Percentiles rank a stretch among this genome's conserved stretches.
Conservation (phyloP, 2,113 vertebrate genomes). For the Dicentrarchus labrax region DNA sequence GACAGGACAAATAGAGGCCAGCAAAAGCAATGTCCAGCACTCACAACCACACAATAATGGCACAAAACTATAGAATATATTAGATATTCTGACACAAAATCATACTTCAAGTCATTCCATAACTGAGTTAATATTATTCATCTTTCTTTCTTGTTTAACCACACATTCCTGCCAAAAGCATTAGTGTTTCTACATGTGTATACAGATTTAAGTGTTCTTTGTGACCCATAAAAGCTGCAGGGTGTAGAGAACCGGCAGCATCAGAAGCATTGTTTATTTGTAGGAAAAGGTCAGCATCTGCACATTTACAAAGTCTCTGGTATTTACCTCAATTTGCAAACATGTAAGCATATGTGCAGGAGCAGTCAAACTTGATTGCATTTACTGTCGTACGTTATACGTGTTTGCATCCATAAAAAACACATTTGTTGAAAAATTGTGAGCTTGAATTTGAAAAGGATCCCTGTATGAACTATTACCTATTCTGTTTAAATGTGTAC, state of each 20-base stretch:
- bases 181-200: constrained; percentile 20
- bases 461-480: constrained; percentile 21
- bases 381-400: constrained; percentile 7
- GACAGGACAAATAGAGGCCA: constrained; percentile 2
- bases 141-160: constrained; percentile 36
- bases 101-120: not conserved
- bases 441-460: constrained; percentile 3
- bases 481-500: constrained; percentile 40
- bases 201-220: constrained; percentile 42
- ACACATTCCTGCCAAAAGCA: constrained; percentile 29
- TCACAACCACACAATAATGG: not conserved
- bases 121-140: not conserved
- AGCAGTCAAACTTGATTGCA: constrained; percentile 51
- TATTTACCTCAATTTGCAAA: constrained; percentile 71
- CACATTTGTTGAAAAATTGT: not conserved
- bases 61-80: not conserved
- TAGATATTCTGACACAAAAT: constrained; percentile 4
- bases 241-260: constrained; percentile 48
- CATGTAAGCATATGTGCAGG: constrained; percentile 36
- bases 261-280: constrained; percentile 53
- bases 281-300: constrained; percentile 69
- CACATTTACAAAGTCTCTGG: constrained; percentile 50
- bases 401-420: constrained; percentile 11
- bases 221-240: constrained; percentile 64
- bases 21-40: not conserved